These are phyloP conservation scores for Campylomormyrus tamandua DNA, from an alignment of 2,113 vertebrate genomes.

Conservation along the genomic window DNA sequence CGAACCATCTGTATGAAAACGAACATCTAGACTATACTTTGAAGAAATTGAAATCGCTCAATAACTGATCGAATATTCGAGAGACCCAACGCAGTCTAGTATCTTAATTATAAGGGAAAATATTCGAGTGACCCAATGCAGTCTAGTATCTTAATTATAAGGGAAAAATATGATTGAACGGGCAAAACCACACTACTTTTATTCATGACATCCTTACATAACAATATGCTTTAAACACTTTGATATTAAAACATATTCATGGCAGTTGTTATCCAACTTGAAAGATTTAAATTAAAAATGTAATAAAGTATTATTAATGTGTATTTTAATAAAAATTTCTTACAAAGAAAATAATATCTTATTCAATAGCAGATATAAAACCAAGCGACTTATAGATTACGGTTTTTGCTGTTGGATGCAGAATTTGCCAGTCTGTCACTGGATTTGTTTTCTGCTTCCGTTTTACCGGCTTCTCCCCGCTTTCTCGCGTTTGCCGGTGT, in stretches of 20 bases:
- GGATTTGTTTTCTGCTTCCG: neutral
- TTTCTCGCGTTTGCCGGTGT: neutral
- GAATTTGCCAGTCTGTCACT: neutral
- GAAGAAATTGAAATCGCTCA: neutral
- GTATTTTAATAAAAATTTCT: neutral
- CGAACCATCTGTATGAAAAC: neutral
- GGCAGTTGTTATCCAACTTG: neutral
- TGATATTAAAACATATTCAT: neutral
- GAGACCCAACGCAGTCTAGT: neutral
- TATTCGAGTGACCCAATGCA: neutral
- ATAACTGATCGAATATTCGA: neutral
- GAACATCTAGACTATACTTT: neutral
- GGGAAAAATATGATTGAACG: neutral
- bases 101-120: neutral
- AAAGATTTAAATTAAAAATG: neutral
- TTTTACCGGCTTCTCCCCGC: neutral
- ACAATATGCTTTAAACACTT: neutral
- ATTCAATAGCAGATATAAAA: neutral
- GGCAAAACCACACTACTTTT: neutral
- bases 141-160: neutral
- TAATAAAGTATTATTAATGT: neutral
- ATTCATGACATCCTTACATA: neutral
- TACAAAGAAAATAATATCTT: neutral
- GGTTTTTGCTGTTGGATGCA: neutral
- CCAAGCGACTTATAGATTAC: neutral